A percentile compares a stretch with the other conserved stretches of the same genome.
These are phyloP conservation scores for Scortum barcoo DNA, from an alignment of 2,113 vertebrate genomes.

Conservation along the genomic window DNA sequence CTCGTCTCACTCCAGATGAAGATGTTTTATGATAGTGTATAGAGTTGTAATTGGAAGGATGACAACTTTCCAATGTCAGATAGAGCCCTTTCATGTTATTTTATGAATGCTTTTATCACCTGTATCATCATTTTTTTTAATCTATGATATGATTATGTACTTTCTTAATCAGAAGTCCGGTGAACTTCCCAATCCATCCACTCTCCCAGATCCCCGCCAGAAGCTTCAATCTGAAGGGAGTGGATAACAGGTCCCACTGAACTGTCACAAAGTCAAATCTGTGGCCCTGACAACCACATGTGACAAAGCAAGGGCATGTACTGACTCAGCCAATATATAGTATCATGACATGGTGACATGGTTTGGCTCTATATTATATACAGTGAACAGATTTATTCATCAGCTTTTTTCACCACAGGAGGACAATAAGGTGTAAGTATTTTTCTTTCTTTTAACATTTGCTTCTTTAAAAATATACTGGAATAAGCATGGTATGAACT, in stretches of 20 bases:
- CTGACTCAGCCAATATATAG: conserved; percentile 33
- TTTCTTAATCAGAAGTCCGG: background rate
- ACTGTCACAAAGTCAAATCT: conserved; percentile 15
- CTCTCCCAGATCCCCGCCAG: background rate
- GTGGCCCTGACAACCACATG: conserved; percentile 19
- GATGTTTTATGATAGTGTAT: background rate
- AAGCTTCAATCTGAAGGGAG: background rate
- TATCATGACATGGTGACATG: background rate
- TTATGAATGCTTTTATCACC: background rate
- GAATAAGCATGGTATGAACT: conserved; percentile 6
- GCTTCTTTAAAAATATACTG: background rate
- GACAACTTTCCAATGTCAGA: background rate
- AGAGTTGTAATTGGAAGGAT: background rate
- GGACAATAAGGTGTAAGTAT: background rate
- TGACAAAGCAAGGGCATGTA: conserved; percentile 15
- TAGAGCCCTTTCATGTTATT: background rate
- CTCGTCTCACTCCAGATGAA: background rate
- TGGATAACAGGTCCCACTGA: conserved; percentile 20
- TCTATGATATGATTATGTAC: background rate
- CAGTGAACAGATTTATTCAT: background rate
- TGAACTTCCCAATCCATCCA: background rate
- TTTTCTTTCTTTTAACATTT: background rate
- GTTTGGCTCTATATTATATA: conserved; percentile 1
- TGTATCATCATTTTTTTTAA: too few species aligned
- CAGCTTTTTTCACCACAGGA: background rate